phyloP scores from a whole-genome alignment of 2,113 vertebrate genomes.

The Oryctolagus cuniculus region mOryCun1.1 NC_091443.1:16958501-16959000 shows the following conservation, averaged over 20 bases:
- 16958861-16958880: background rate
- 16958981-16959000: too few species aligned
- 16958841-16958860: background rate
- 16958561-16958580: background rate
- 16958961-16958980: too few species aligned
- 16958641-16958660: background rate
- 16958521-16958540: rapidly evolving
- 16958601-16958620: background rate
- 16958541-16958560: rapidly evolving
- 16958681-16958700: background rate
- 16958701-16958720: background rate
- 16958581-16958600: background rate
- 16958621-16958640: background rate
- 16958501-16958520: too few species aligned
- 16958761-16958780: too few species aligned
- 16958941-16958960: background rate
- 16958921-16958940: rapidly evolving
- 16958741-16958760: rapidly evolving
- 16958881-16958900: background rate
- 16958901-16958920: too few species aligned
- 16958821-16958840: too few species aligned
- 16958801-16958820: too few species aligned
- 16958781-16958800: background rate
- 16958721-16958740: background rate
- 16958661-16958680: background rate